phyloP scores from a whole-genome alignment of 2,797 vertebrate species.

The Iguana delicatissima region DNA sequence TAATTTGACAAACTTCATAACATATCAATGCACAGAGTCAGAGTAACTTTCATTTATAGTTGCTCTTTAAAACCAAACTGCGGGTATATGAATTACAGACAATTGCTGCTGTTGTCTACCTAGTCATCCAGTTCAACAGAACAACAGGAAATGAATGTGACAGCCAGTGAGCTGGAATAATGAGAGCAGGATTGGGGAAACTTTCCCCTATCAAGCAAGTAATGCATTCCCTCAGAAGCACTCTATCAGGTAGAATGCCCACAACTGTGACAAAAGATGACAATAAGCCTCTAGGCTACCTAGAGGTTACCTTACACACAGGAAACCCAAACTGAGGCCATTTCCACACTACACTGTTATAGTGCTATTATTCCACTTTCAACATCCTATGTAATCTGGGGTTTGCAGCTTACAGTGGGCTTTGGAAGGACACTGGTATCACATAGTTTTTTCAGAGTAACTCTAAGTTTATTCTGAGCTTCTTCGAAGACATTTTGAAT shows the following conservation, averaged over 20 bases:
- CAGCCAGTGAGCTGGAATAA: neutral
- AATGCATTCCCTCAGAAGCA: neutral
- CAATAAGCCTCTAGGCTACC: neutral
- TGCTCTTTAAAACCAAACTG: neutral
- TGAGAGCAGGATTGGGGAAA: neutral
- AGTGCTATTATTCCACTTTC: too few species aligned
- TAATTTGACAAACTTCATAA: neutral
- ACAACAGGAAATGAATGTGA: neutral
- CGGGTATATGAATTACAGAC: neutral
- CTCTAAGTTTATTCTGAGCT: neutral
- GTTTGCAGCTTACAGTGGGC: neutral
- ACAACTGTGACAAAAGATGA: neutral
- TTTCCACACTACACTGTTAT: too few species aligned
- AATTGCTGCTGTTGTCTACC: neutral
- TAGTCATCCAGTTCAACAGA: neutral
- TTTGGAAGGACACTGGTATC: neutral
- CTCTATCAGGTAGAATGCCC: neutral
- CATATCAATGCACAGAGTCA: neutral
- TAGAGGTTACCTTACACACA: neutral
- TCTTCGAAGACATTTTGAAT: neutral
- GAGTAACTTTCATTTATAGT: neutral
- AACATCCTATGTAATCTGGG: too few species aligned
- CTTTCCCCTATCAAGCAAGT: neutral
- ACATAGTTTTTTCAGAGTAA: neutral
- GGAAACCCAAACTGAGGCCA: neutral